Percentiles rank a stretch among this genome's conserved stretches.
Conservation (phyloP, 2,113 vertebrate species). For the Alethe castanea region DNA sequence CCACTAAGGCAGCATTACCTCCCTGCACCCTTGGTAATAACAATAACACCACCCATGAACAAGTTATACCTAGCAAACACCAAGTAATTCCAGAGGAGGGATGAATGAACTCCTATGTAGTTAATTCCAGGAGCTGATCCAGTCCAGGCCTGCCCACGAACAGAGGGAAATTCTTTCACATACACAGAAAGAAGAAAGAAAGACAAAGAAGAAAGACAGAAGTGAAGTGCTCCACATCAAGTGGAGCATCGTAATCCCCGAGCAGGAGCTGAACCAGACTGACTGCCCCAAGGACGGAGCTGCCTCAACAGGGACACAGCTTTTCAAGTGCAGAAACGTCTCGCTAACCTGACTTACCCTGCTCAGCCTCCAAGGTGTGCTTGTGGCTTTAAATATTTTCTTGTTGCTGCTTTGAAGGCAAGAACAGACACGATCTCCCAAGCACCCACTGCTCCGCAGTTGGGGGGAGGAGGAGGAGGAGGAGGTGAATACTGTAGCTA, state of each 20-base stretch:
- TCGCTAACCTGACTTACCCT: slow-evolving; percentile 1
- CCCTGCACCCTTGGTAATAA: neutral
- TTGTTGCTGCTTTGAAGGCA: slow-evolving; percentile 52
- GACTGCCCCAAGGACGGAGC: neutral
- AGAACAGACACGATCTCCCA: slow-evolving; percentile 50
- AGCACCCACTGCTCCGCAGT: neutral
- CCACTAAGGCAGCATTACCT: neutral
- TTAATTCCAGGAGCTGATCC: slow-evolving; percentile 46
- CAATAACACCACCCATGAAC: slow-evolving; percentile 57
- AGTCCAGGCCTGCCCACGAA: slow-evolving; percentile 38
- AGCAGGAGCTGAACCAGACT: neutral
- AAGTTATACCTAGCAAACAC: slow-evolving; percentile 58
- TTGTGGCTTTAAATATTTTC: slow-evolving; percentile 56
- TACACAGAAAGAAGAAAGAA: neutral
- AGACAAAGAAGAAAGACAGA: neutral
- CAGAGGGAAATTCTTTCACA: slow-evolving; percentile 37
- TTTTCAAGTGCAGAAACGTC: neutral
- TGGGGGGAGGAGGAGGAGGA: slow-evolving; percentile 39
- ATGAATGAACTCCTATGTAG: neutral
- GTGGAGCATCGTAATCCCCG: neutral
- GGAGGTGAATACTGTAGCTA: slow-evolving; percentile 28
- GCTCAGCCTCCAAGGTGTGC: slow-evolving; percentile 33
- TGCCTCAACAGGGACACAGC: neutral
- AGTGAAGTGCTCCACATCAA: neutral
- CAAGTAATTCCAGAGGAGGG: slow-evolving; percentile 32